Evolutionary conservation across 2,888 invertebrate genomes (phyloP).

Genomic region (Reticulitermes lucifugus): DNA sequence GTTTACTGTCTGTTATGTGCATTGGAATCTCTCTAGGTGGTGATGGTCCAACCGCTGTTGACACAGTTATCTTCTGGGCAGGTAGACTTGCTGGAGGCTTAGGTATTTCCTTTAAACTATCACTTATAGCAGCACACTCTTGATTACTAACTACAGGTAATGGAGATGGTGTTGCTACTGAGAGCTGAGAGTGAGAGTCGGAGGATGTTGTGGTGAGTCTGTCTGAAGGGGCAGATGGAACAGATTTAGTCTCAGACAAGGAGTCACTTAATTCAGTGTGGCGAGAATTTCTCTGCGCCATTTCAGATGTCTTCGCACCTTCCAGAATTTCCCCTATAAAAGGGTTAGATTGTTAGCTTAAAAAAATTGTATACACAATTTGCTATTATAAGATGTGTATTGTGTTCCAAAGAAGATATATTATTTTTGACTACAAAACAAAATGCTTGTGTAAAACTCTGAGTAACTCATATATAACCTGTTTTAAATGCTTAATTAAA

Average conservation of each 20-base stretch:
- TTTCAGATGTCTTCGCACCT: constrained; percentile 46
- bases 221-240: constrained; percentile 50
- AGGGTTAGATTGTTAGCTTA: constrained; percentile 45
- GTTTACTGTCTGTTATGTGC: not conserved
- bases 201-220: constrained; percentile 46
- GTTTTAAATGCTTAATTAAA: not conserved
- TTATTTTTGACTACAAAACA: not conserved
- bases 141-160: constrained; percentile 38
- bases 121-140: not conserved
- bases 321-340: constrained; percentile 51
- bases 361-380: constrained; percentile 28
- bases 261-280: constrained; percentile 50
- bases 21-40: constrained; percentile 67
- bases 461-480: not conserved
- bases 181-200: constrained; percentile 51
- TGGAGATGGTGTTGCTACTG: constrained; percentile 45
- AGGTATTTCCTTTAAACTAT: not conserved
- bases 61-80: constrained; percentile 60
- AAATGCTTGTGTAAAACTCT: not conserved
- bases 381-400: constrained; percentile 26
- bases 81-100: not conserved
- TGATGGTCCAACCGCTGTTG: constrained; percentile 74
- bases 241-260: constrained; percentile 51
- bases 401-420: not conserved
- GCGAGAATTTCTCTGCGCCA: constrained; percentile 39